Evolutionary conservation across 2,888 invertebrate genomes (phyloP).

Genomic region (Caenorhabditis becei): DNA sequence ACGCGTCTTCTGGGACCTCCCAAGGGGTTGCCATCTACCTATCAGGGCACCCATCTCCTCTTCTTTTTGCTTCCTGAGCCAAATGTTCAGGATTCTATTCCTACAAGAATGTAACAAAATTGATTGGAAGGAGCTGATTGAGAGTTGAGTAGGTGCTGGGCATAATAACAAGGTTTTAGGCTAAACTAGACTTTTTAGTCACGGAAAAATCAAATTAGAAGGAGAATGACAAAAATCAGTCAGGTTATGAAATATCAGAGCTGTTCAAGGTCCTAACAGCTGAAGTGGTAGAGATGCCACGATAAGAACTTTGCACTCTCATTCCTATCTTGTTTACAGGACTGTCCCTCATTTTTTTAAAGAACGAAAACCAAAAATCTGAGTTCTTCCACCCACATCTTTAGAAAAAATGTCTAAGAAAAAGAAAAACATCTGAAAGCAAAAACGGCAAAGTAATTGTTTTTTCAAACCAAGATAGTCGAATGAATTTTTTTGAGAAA

Average conservation of each 20-base stretch:
- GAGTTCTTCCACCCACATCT: too few species aligned
- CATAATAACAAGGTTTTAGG: too few species aligned
- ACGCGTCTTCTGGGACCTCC: slow-evolving; percentile 38
- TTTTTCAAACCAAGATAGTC: slow-evolving; percentile 5
- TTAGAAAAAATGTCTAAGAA: background rate
- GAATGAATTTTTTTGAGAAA: background rate
- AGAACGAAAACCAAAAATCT: too few species aligned
- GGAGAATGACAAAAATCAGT: too few species aligned
- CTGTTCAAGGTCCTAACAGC: too few species aligned
- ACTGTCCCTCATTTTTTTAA: too few species aligned
- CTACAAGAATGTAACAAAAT: slow-evolving; percentile 36
- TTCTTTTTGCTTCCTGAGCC: background rate
- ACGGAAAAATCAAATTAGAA: too few species aligned
- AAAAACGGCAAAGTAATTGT: slow-evolving; percentile 8
- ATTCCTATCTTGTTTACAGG: too few species aligned
- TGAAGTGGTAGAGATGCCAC: too few species aligned
- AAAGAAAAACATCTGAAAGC: slow-evolving; percentile 1
- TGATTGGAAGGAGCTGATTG: slow-evolving; percentile 20
- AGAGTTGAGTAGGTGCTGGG: too few species aligned
- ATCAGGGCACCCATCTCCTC: slow-evolving; percentile 53
- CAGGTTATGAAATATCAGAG: too few species aligned
- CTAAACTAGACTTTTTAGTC: slow-evolving; percentile 7
- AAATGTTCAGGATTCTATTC: slow-evolving; percentile 9
- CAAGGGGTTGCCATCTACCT: slow-evolving; percentile 36
- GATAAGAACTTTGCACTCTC: too few species aligned